Evolutionary conservation across 2,113 vertebrate genomes (phyloP), one percentile per base, ranked within the genome.

Genomic region (Sphaerodactylus townsendi): DNA sequence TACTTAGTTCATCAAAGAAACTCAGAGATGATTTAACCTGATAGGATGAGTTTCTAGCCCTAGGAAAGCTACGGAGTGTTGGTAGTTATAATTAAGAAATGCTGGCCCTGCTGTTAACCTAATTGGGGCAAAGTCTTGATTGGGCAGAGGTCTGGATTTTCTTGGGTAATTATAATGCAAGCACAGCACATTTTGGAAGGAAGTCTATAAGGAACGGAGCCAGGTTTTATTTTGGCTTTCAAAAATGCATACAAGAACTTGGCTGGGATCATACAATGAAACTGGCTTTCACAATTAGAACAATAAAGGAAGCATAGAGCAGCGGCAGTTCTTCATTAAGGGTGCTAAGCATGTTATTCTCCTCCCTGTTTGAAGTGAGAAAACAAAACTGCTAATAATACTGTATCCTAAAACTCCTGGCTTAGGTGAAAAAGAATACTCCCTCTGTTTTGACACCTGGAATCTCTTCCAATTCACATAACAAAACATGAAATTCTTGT

Each of bases 41-140:
- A 83, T 73, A 84, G 82, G 86, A 86, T 84, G 84, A 91, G 82
- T 15, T 81, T 87, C 89, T 87, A 89, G 77, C 81, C 65, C 41
- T 8, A 77, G 87, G 85, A 92, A 92, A 84, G 77, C 84, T 76
- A 15, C 39, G 73, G 87, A 83, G 82, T 94, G 79, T 93, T 93
- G 88, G 88, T 76, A 44, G 81, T 86, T 90, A 86, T 90, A 90
- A 93, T 93, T 92, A 92, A 88, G 92, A 80, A 87, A 87, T 68
- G 86, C 69, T 85, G 91, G 75, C 4, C 0, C 66, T 87, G 72
- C 78, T 83, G 79, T 93, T 92, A 92, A 85, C 75, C 87, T 94
- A 91, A 92, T 85, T 84, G 89, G 92, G 88, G 81, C 70, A 86
- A 88, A 91, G 62, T 4, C 86, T 86, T 85, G 77, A 59, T 86